A percentile compares a stretch with the other conserved stretches of the same genome.
These are phyloP conservation scores for Tipula confusa DNA, from an alignment of 2,888 invertebrate genomes.

Conservation along the genomic window DNA sequence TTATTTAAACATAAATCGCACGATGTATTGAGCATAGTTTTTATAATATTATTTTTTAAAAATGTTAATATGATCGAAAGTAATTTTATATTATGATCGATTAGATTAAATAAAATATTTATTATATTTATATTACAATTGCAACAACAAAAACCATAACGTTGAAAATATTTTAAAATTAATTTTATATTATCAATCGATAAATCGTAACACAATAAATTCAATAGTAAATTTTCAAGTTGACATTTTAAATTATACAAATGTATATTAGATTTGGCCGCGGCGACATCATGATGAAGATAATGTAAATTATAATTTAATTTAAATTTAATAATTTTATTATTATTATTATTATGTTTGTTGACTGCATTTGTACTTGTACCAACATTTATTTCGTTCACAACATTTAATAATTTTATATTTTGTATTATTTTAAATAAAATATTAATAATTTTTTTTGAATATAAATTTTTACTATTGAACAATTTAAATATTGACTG, in stretches of 20 bases:
- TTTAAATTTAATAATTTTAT: not conserved
- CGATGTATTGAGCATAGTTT: slow-evolving; percentile 38
- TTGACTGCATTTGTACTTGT: too few relatives aligned
- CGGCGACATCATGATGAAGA: not conserved
- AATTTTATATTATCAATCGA: slow-evolving; percentile 41
- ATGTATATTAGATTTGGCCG: not conserved
- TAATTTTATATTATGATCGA: slow-evolving; percentile 44
- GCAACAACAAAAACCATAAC: slow-evolving; percentile 46
- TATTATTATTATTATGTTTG: not conserved
- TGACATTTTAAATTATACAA: slow-evolving; percentile 41
- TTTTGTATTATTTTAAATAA: slow-evolving; percentile 26
- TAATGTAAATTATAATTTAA: not conserved
- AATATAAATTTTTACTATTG: not conserved
- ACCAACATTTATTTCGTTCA: not conserved
- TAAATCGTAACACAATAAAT: slow-evolving; percentile 39
- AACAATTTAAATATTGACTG: not conserved
- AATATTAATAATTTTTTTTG: slow-evolving; percentile 31
- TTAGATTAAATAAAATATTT: slow-evolving; percentile 39
- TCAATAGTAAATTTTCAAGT: slow-evolving; percentile 45
- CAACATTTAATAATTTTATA: not conserved
- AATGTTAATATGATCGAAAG: slow-evolving; percentile 43
- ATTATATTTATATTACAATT: slow-evolving; percentile 43
- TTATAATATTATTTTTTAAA: slow-evolving; percentile 41
- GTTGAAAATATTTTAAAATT: slow-evolving; percentile 42
- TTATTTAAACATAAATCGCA: not conserved